Evolutionary conservation across 2,888 invertebrate species (phyloP).

Genomic region (Eupithecia pulchellata): DNA sequence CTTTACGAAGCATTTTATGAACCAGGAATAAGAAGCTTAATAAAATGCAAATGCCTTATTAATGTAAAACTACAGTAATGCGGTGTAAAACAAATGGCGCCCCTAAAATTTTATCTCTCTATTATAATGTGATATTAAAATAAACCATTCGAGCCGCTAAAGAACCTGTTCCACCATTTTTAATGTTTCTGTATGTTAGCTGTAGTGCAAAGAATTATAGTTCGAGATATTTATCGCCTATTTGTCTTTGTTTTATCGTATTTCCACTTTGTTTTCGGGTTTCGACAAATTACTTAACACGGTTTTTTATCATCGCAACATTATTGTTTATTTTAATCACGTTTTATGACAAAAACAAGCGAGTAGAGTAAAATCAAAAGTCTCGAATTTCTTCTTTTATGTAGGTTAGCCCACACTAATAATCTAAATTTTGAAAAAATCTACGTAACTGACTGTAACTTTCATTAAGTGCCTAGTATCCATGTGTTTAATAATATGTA

Average conservation of each 20-base stretch:
- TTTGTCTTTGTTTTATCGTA: slow-evolving; percentile 27
- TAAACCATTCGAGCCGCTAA: slow-evolving; percentile 28
- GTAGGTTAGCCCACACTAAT: neutral
- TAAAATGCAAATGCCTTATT: neutral
- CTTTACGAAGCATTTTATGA: neutral
- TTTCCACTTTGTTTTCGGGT: slow-evolving; percentile 11
- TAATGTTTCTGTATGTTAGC: slow-evolving; percentile 10
- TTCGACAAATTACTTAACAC: slow-evolving; percentile 6
- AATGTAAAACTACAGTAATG: neutral
- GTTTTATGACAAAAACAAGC: neutral
- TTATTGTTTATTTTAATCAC: neutral
- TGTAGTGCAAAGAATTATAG: slow-evolving; percentile 6
- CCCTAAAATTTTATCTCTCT: slow-evolving; percentile 24
- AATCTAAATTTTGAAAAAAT: too few relatives aligned
- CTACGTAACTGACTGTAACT: neutral
- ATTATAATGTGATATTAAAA: slow-evolving; percentile 26
- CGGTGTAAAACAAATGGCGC: slow-evolving; percentile 6
- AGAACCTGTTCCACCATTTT: slow-evolving; percentile 28
- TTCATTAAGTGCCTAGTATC: neutral
- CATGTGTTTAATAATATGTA: neutral
- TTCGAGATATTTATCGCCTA: slow-evolving; percentile 12
- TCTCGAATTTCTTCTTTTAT: neutral
- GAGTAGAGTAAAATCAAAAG: neutral
- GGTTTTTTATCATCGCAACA: slow-evolving; percentile 1
- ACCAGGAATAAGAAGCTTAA: neutral